These are phyloP conservation scores for Drosophila malerkotliana DNA, from an alignment of 1,140 invertebrate genomes.

Conservation along the genomic window DNA sequence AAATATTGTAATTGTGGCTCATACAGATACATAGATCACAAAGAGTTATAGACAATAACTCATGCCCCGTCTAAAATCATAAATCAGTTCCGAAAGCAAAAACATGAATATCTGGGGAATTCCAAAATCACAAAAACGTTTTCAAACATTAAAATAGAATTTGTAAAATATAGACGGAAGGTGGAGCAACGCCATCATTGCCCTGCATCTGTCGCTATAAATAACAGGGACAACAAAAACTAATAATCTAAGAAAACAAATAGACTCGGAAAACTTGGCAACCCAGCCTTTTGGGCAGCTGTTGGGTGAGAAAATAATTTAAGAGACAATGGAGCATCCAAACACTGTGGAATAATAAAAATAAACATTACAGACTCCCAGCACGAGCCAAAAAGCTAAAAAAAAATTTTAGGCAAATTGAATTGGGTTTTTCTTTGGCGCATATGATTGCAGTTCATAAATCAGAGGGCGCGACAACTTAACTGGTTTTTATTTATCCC, in stretches of 20 bases:
- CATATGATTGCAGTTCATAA: conserved; percentile 67
- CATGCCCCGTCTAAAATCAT: conserved; percentile 11
- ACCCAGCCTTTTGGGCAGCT: conserved; percentile 57
- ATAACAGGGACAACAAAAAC: conserved; percentile 57
- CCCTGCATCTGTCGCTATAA: conserved; percentile 78
- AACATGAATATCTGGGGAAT: conserved; percentile 12
- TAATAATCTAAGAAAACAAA: conserved; percentile 65
- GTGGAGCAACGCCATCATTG: conserved; percentile 56
- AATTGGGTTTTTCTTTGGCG: conserved; percentile 34
- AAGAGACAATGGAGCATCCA: conserved; percentile 45
- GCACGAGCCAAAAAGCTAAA: conserved; percentile 54
- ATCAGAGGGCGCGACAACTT: conserved; percentile 40
- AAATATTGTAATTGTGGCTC: conserved; percentile 13
- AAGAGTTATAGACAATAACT: conserved; percentile 22
- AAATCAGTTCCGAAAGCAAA: conserved; percentile 16
- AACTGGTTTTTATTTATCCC: conserved; percentile 24
- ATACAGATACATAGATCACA: not conserved
- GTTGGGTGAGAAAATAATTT: conserved; percentile 55
- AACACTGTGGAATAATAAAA: conserved; percentile 52
- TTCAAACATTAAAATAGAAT: conserved; percentile 57
- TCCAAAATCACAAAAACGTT: conserved; percentile 46
- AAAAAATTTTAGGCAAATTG: conserved; percentile 10
- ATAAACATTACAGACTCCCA: conserved; percentile 49
- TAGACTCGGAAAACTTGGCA: conserved; percentile 60
- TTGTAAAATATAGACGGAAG: conserved; percentile 37